A percentile compares a stretch with the other conserved stretches of the same genome.
Conservation (phyloP, 1,140 invertebrate genomes). For the Mercenaria mercenaria region DNA sequence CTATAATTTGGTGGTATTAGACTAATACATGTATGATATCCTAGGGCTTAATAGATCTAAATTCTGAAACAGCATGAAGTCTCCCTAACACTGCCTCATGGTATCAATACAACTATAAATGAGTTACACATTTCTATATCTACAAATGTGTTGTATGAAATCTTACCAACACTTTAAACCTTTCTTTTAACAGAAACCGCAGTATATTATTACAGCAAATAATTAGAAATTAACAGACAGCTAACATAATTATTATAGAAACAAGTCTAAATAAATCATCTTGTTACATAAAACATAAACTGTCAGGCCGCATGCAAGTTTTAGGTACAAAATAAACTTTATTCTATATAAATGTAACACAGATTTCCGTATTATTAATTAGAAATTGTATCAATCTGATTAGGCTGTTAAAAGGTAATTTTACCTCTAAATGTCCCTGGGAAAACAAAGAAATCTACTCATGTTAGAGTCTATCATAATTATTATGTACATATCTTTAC, state of each 20-base stretch:
- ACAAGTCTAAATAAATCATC: slow-evolving; percentile 4
- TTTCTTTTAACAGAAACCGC: neutral
- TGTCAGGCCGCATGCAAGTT: neutral
- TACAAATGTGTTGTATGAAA: slow-evolving; percentile 1
- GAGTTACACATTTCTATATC: neutral
- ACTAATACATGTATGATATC: no score
- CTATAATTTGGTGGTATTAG: no score
- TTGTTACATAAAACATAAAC: neutral
- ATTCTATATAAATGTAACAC: neutral
- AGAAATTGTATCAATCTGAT: slow-evolving; percentile 14
- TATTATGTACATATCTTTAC: no score
- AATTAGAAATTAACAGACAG: neutral
- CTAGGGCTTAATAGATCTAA: no score
- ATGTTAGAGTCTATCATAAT: neutral
- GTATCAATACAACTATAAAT: neutral
- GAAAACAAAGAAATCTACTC: neutral
- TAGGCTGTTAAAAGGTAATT: neutral
- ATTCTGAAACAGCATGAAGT: no score
- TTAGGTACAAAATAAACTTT: neutral
- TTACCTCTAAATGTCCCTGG: slow-evolving; percentile 41
- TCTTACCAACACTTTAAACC: slow-evolving; percentile 9
- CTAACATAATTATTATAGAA: neutral
- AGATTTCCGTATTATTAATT: neutral
- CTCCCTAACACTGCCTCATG: slow-evolving; percentile 15
- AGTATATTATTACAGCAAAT: neutral